Evolutionary conservation across 2,797 vertebrate genomes (phyloP).

Genomic region (Glossophaga mutica): DNA sequence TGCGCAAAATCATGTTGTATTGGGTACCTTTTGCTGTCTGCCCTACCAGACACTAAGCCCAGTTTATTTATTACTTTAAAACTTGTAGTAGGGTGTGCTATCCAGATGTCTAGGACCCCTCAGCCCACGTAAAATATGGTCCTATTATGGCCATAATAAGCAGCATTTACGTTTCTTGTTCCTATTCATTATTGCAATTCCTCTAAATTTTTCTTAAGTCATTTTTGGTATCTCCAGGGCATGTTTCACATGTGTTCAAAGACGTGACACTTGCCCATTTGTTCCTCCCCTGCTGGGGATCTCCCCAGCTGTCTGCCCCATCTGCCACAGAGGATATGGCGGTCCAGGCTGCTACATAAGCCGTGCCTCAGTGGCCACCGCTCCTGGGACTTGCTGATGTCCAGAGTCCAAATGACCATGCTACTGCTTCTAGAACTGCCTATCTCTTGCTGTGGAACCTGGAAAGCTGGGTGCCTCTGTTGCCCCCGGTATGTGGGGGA

Average conservation of each 20-base stretch:
- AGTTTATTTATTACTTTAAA: conserved; percentile 29
- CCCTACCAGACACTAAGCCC: background rate
- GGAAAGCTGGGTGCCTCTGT: background rate
- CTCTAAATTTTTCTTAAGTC: conserved; percentile 41
- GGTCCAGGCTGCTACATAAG: background rate
- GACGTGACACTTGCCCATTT: background rate
- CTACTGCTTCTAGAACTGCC: background rate
- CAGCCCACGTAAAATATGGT: background rate
- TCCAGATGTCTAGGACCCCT: background rate
- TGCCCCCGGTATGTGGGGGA: no score
- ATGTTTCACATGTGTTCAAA: background rate
- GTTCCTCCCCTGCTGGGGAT: background rate
- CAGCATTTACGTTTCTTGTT: background rate
- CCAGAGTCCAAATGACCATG: background rate
- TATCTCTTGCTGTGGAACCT: background rate
- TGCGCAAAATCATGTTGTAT: background rate
- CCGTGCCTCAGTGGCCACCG: background rate
- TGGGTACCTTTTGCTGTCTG: background rate
- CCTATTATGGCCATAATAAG: background rate
- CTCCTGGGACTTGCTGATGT: background rate
- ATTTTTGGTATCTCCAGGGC: background rate
- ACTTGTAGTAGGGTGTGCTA: background rate
- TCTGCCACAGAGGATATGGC: background rate
- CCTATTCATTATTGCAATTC: conserved; percentile 49
- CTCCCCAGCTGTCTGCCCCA: background rate